phyloP scores from a whole-genome alignment of 2,888 invertebrate species.

The Euphydryas editha region DNA sequence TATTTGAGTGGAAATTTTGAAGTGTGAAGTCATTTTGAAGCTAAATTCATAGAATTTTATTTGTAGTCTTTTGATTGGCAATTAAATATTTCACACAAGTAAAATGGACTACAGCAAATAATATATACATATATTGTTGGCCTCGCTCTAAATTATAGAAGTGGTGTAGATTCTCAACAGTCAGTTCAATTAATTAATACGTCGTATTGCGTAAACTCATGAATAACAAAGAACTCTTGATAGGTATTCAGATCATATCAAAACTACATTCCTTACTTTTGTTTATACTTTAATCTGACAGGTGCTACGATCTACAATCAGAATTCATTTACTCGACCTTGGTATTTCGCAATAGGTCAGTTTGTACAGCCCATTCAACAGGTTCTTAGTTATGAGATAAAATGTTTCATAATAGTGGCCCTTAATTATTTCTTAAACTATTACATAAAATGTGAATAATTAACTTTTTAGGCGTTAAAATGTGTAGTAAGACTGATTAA shows the following conservation, averaged over 20 bases:
- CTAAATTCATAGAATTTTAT: too few species aligned
- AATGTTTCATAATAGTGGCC: slow-evolving; percentile 16
- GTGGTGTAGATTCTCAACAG: slow-evolving; percentile 4
- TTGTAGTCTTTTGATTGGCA: too few species aligned
- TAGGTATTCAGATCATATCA: slow-evolving; percentile 49
- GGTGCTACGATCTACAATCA: slow-evolving; percentile 31
- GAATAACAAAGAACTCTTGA: slow-evolving; percentile 52
- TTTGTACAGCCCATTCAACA: slow-evolving; percentile 22
- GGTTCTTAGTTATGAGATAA: slow-evolving; percentile 24
- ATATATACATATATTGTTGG: not conserved
- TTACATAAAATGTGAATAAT: not conserved
- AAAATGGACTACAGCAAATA: not conserved
- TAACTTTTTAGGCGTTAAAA: not conserved
- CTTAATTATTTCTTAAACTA: slow-evolving; percentile 6
- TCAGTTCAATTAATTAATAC: slow-evolving; percentile 24
- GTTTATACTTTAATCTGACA: slow-evolving; percentile 36
- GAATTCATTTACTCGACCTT: slow-evolving; percentile 38
- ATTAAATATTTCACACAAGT: too few species aligned
- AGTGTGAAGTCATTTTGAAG: too few species aligned
- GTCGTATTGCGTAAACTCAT: slow-evolving; percentile 47
- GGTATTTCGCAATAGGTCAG: slow-evolving; percentile 42
- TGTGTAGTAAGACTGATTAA: not conserved
- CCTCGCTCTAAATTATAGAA: slow-evolving; percentile 7
- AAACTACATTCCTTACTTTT: slow-evolving; percentile 43
- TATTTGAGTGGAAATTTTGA: too few species aligned